A percentile compares a stretch with the other conserved stretches of the same genome.
These are phyloP conservation scores for Streptopelia turtur DNA, from an alignment of 2,797 vertebrate species.

Conservation along the genomic window DNA sequence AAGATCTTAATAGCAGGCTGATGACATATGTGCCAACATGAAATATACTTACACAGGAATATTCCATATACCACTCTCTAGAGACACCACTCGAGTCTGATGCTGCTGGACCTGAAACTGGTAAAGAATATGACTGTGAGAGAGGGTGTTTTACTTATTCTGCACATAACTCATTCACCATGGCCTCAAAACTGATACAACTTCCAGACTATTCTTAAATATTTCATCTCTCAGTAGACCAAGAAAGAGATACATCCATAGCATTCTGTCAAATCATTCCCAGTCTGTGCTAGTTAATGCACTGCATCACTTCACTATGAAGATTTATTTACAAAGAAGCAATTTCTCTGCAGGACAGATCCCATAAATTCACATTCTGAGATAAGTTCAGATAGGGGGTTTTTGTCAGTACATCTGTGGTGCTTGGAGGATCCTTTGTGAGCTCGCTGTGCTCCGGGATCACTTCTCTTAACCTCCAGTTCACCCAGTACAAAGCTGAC, in stretches of 20 bases:
- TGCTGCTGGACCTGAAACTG: background rate
- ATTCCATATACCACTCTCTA: background rate
- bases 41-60: background rate
- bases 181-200: background rate
- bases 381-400: background rate
- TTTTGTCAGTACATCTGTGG: background rate
- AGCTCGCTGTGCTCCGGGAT: background rate
- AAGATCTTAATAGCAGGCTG: slow-evolving; percentile 12
- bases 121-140: background rate
- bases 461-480: background rate
- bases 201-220: background rate
- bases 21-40: background rate
- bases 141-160: background rate
- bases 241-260: background rate
- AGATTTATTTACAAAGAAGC: background rate
- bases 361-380: background rate
- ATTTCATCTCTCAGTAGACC: background rate
- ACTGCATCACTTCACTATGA: background rate
- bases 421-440: background rate
- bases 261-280: background rate
- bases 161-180: background rate
- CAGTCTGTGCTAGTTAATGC: background rate
- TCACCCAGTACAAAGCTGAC: fast-evolving
- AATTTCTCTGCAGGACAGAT: background rate
- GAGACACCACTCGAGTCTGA: background rate